Conservation (phyloP, 1,140 invertebrate genomes). For the Pseudachorutes palmiensis region DNA sequence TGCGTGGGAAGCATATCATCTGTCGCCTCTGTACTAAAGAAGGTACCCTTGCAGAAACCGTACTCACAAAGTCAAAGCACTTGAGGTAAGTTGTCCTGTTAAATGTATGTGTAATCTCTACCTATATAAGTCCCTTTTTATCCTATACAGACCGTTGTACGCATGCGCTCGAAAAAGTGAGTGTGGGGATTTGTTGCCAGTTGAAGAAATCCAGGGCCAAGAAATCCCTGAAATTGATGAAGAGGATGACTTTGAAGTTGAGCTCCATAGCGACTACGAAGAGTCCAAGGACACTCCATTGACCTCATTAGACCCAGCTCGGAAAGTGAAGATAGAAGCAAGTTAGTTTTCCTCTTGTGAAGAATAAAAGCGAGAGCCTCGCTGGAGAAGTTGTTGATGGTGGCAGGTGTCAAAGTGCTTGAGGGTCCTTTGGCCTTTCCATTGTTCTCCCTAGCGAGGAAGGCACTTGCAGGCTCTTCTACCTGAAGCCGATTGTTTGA, state of each 20-base stretch:
- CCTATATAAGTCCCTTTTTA: constrained; percentile 8
- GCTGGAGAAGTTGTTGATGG: background rate
- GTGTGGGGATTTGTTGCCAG: constrained; percentile 64
- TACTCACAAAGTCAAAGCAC: constrained; percentile 64
- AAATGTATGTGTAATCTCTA: background rate
- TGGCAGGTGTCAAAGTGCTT: too few relatives aligned
- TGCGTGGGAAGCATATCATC: constrained; percentile 58
- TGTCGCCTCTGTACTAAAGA: constrained; percentile 66
- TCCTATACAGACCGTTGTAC: constrained; percentile 51
- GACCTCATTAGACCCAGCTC: background rate
- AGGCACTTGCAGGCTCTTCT: background rate
- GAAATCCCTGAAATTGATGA: background rate
- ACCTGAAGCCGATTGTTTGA: background rate
- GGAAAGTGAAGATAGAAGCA: background rate
- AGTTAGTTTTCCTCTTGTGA: background rate
- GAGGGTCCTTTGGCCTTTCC: too few relatives aligned
- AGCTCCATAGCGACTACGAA: background rate
- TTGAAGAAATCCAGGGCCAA: constrained; percentile 21
- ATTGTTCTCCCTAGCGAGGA: too few relatives aligned
- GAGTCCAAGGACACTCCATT: background rate
- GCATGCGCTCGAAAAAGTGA: constrained; percentile 57
- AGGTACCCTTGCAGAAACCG: constrained; percentile 65
- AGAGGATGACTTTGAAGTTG: background rate
- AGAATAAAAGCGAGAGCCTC: background rate
- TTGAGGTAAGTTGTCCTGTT: constrained; percentile 51